Evolutionary conservation across 2,888 invertebrate genomes (phyloP), one percentile per base, ranked within the genome.

Genomic region (Uropetala carovei): DNA sequence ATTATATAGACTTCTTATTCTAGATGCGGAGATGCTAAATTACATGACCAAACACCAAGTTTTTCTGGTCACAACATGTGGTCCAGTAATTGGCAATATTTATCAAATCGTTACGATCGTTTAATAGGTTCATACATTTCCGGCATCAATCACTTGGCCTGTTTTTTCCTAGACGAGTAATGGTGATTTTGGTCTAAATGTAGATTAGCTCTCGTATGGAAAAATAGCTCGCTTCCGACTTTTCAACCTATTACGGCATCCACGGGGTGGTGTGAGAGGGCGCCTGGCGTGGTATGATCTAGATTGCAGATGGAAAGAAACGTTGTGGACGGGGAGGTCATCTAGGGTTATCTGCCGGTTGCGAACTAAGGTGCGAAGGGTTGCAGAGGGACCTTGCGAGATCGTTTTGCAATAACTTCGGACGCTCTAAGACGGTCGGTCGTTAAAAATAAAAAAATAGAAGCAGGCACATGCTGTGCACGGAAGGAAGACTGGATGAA

Each of bases 341-440:
- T 22, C 75, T 22, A 75, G 75, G 75, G 75, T 75, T 75, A 75
- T 75, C 75, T 75, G 11, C 22, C 27, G 75, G 22, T 75, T 75
- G 75, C 75, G 75, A 75, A 75, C 22, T n/a, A 75, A 75, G 75
- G 75, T 75, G 75, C 75, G 4, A 11, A 27, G 75, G 13, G 75
- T 5, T 22, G 75, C 75, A 75, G 43, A 75, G 75, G 75, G 75
- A 75, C 75, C 75, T 75, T 75, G 75, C 22, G 75, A 10, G 18
- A 13, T 7, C 75, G 75, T 27, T 75, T 27, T 75, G 75, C 75
- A 75, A 75, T 43, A 5, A 43, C 43, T 22, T 27, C n/a, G 75
- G 75, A 22, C 43, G 43, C 43, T 43, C 5, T 1, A 43, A 13
- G 68, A 68, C 16, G 18, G 64, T 68, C 10, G 9, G 68, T 0